Evolutionary conservation across 1,140 invertebrate species (phyloP), one percentile per base, ranked within the genome.

Genomic region (Melipona quadrifasciata): DNA sequence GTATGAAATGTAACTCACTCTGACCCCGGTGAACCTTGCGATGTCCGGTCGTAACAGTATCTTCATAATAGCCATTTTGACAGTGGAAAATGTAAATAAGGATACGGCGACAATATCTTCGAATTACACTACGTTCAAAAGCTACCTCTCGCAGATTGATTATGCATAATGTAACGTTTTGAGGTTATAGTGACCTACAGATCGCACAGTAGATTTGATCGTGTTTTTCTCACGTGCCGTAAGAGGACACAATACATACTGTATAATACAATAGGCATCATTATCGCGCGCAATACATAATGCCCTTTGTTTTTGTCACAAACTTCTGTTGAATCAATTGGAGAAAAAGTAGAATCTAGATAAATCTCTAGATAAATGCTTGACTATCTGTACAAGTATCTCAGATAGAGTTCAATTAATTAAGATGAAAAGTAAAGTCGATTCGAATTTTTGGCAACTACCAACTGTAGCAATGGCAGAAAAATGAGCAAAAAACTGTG

Each of bases 31-130:
- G 71, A 91, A 88, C 74, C 86, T 92, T 5, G 87, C 74, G 84
- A 93, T 87, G 75, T 87, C 80, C 34, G 92, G 85, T 3, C 91
- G 90, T 55, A 90, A 85, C 47, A 93, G 82, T 82, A 92, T 90
- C 87, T 92, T 92, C 76, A 90, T 89, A 72, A 92, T 92, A 82
- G 91, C 85, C 91, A 93, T 93, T 86, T 14, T 68, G 71, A 12
- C 55, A 53, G 72, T 65, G 51, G 68, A 27, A 71, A 34, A 27
- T 21, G 39, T n/a, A 31, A 72, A 39, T 24, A n/a, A 67, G 8
- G n/a, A 67, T 80, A 39, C 68, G 34, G 19, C 55, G 53, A 82
- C 79, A 31, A 79, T 68, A 83, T 67, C 79, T 85, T 73, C 86
- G 86, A 64, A 17, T 27, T 85, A 58, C 31, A 21, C 53, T 85